Base-by-base conservation (phyloP, 2,797 vertebrate species). In the Choloepus didactylus region DNA sequence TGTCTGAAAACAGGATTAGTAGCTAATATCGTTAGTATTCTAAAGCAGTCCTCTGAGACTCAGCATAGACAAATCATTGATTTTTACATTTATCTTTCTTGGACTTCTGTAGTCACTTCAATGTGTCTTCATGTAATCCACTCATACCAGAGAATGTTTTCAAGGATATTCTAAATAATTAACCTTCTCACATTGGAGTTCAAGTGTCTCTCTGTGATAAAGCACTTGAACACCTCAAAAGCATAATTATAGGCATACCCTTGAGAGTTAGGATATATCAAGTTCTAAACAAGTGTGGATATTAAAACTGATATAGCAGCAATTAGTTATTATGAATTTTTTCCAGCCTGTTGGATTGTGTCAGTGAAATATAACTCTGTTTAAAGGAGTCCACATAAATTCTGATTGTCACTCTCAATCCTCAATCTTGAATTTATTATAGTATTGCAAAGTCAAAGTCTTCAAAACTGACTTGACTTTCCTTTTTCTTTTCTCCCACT, bases 161-260 rank as follows among this genome's bases (percentile, higher is more conserved):
- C 94, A 97, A 96, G 95, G 76, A 81, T 97, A 93, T 95, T 96
- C 94, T 93, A 98, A 96, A 97, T 97, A 97, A 97, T 97, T 98
- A 98, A 98, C 97, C 97, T 97, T 95, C 90, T 96, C 95, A 97
- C 93, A 82, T 54, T 87, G 87, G 89, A 97, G 91, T 97, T 97
- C 96, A 98, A 97, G 95, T 95, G 94, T 97, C 96, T 95, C 60
- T 96, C 92, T 94, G 86, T 96, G 96, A 97, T 96, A 97, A 97
- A 96, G 91, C 84, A 95, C 95, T 97, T 96, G 93, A 97, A 73
- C 41, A 96, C 92, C 96, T 97, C 96, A 94, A 96, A 97, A 97
- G 88, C 80, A 31, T 98, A 98, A 97, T 97, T 96, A 97, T 41
- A 92, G 69, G 60, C 89, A 95, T 95, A 94, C 91, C 89, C 92